Percentiles rank a stretch among this genome's conserved stretches.
Conservation (phyloP, 2,113 vertebrate genomes). For the Mormyrus iriodes region DNA sequence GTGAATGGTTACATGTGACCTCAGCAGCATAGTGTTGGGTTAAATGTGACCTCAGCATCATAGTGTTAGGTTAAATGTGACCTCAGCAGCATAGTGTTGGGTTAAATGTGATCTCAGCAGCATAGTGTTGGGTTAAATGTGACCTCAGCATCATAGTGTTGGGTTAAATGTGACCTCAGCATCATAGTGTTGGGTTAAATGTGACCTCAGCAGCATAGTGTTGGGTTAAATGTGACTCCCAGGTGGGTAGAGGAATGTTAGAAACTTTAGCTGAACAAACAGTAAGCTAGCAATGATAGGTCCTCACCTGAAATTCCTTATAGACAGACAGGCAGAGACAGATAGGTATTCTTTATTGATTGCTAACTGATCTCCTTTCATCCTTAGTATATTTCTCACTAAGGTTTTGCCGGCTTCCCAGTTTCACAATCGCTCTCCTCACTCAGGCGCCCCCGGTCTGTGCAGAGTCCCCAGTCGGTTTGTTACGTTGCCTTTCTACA, state of each 20-base stretch:
- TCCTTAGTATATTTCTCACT: not conserved
- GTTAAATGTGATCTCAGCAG: not conserved
- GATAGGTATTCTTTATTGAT: not conserved
- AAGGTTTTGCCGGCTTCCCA: not conserved
- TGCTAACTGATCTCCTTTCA: not conserved
- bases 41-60: not conserved
- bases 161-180: not conserved
- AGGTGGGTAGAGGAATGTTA: too few species aligned
- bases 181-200: not conserved
- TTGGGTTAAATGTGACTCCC: not conserved
- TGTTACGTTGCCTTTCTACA: not conserved
- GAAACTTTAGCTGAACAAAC: too few species aligned
- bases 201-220: not conserved
- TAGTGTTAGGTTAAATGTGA: not conserved
- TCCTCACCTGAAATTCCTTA: too few species aligned
- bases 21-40: not conserved
- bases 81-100: not conserved
- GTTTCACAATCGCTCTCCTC: not conserved
- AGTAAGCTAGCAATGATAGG: too few species aligned
- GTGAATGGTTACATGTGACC: not conserved
- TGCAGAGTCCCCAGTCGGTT: not conserved
- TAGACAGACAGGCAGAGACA: not conserved
- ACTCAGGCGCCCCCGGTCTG: not conserved
- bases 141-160: not conserved
- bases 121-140: not conserved